Conservation (phyloP, 2,113 vertebrate genomes). For the Neodontobutis hainanensis region DNA sequence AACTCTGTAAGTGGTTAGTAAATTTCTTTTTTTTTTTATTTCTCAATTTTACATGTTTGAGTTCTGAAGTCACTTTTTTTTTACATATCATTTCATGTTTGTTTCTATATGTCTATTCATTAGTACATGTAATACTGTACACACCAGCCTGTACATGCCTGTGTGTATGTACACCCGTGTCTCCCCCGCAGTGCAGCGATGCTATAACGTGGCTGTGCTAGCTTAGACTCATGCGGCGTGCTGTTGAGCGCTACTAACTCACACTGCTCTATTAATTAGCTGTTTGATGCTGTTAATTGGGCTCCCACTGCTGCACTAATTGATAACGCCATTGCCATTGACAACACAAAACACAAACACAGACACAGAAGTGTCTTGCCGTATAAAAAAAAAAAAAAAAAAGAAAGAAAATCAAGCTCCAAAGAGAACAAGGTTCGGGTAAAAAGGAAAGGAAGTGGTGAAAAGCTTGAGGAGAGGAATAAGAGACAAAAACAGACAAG, state of each 20-base stretch:
- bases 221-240: slow-evolving; percentile 65
- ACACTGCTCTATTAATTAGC: slow-evolving; percentile 83
- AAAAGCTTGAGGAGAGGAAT: slow-evolving; percentile 28
- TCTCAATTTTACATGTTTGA: slow-evolving; percentile 7
- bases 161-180: slow-evolving; percentile 1
- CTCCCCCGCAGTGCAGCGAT: slow-evolving; percentile 43
- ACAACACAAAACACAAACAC: slow-evolving; percentile 78
- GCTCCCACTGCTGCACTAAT: slow-evolving; percentile 84
- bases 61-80: no score
- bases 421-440: slow-evolving; percentile 46
- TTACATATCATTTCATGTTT: not conserved
- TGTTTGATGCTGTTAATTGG: slow-evolving; percentile 87
- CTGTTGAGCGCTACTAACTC: slow-evolving; percentile 71
- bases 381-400: slow-evolving; percentile 26
- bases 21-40: not conserved
- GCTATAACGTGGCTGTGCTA: slow-evolving; percentile 46
- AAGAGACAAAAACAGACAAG: slow-evolving; percentile 54
- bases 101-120: not conserved
- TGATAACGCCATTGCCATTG: slow-evolving; percentile 81
- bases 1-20: no score
- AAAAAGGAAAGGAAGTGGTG: slow-evolving; percentile 51
- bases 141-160: not conserved
- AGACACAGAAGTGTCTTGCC: slow-evolving; percentile 54
- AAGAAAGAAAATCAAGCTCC: slow-evolving; percentile 65
- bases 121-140: not conserved